Evolutionary conservation across 2,888 invertebrate genomes (phyloP), one percentile per base, ranked within the genome.

Genomic region (Nebria salina): DNA sequence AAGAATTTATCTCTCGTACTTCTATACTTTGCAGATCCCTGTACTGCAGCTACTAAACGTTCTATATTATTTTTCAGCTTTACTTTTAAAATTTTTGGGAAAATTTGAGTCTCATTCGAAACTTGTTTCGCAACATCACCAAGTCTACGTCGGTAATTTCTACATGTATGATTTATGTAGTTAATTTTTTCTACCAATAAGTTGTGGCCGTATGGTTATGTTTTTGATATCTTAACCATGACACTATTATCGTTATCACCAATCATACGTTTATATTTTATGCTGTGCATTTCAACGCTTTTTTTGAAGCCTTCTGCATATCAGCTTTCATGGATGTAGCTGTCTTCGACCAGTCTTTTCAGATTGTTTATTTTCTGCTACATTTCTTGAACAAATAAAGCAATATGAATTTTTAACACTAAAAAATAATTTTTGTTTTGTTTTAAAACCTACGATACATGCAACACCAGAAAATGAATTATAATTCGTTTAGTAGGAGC

Each of bases 401-500:
- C 65, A 76, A 65, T 75, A 80, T 75, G 43, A 75, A 20, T 80
- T 75, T 80, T 66, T 64, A 65, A 75, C 75, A 34, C 80, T 65
- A 34, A 80, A 15, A 54, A 75, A 70, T 76, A 81, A 76, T 13
- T 6, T 26, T 15, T 70, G 70, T 41, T 68, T 2, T 68, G n/a
- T 77, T 41, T 54, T 68, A 1, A 72, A 81, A 7, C 81, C 76
- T 54, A 81, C 72, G 20, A 81, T 81, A 26, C 76, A 76, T 11
- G 76, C 81, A 13, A 76, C 76, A 75, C 81, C 81, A 42, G 81
- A 77, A 20, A 68, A 42, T 13, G 76, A 75, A 81, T 70, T 81
- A 76, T 76, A 81, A 70, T 76, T 81, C n/a, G 70, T 68, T 25
- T 76, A 66, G 66, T 81, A 81, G 2, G 76, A 81, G 13, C 81